Conservation (phyloP, 2,113 vertebrate species). For the Coptodon bakossiorum region DNA sequence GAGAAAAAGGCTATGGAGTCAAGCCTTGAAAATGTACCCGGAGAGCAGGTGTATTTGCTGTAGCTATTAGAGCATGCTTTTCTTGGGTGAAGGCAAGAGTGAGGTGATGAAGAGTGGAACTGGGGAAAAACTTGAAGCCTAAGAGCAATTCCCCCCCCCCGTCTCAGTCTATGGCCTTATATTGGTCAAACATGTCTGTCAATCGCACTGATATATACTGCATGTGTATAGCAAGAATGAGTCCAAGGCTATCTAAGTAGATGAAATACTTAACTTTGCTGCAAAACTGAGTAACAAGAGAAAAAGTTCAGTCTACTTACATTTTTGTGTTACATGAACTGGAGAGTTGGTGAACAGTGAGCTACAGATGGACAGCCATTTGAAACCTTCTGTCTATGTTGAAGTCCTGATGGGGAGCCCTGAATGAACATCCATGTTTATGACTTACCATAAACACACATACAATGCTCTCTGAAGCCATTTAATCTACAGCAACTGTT, state of each 20-base stretch:
- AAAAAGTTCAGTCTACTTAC: constrained; percentile 9
- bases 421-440: constrained; percentile 57
- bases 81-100: background rate
- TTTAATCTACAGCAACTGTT: background rate
- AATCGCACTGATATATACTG: background rate
- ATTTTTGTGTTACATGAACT: constrained; percentile 46
- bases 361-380: constrained; percentile 62
- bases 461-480: constrained; percentile 22
- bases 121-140: background rate
- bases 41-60: background rate
- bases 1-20: background rate
- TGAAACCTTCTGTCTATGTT: constrained; percentile 59
- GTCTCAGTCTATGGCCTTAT: background rate
- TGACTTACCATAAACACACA: constrained; percentile 53
- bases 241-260: background rate
- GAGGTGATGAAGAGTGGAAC: background rate
- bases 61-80: constrained; percentile 23
- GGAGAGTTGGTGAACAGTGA: constrained; percentile 28
- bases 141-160: background rate
- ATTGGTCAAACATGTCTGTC: background rate
- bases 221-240: background rate
- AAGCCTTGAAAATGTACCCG: background rate
- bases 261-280: background rate
- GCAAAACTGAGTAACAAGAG: background rate
- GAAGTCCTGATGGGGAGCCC: constrained; percentile 61